phyloP scores from a whole-genome alignment of 2,113 vertebrate genomes.

The Ceyx melanurus region DNA sequence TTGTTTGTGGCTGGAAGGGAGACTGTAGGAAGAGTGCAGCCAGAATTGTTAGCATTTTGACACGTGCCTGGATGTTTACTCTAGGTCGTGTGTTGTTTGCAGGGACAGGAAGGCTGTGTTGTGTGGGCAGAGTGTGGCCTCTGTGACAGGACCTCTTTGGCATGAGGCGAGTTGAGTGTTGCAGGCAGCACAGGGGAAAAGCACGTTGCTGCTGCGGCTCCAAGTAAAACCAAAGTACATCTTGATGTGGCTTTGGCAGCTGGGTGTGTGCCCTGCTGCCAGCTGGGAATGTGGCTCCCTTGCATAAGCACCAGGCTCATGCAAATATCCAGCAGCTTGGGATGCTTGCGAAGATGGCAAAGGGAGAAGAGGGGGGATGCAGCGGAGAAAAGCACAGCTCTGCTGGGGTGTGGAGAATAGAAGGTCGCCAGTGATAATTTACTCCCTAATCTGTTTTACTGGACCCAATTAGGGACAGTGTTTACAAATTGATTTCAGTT shows the following conservation, averaged over 20 bases:
- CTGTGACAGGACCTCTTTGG: background rate
- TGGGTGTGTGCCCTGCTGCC: background rate
- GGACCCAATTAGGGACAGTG: background rate
- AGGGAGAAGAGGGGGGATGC: background rate
- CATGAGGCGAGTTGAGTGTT: rapidly evolving
- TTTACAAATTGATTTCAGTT: conserved; percentile 33
- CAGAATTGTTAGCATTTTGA: background rate
- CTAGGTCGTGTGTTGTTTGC: background rate
- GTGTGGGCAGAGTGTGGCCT: background rate
- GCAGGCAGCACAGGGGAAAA: background rate
- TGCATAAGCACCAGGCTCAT: rapidly evolving
- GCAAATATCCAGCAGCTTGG: background rate
- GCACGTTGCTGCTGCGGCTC: background rate
- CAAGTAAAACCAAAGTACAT: background rate
- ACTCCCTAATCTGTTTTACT: conserved; percentile 17
- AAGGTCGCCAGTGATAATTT: background rate
- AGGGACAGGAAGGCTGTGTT: background rate
- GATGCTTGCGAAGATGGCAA: background rate
- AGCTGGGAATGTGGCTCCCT: background rate
- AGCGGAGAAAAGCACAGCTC: background rate
- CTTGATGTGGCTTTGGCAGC: background rate
- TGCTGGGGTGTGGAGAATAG: background rate
- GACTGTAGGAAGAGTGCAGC: background rate
- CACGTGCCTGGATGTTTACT: background rate
- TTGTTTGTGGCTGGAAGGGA: background rate